These are phyloP conservation scores for Aepyceros melampus DNA, from an alignment of 2,113 vertebrate species.

Conservation along the genomic window DNA sequence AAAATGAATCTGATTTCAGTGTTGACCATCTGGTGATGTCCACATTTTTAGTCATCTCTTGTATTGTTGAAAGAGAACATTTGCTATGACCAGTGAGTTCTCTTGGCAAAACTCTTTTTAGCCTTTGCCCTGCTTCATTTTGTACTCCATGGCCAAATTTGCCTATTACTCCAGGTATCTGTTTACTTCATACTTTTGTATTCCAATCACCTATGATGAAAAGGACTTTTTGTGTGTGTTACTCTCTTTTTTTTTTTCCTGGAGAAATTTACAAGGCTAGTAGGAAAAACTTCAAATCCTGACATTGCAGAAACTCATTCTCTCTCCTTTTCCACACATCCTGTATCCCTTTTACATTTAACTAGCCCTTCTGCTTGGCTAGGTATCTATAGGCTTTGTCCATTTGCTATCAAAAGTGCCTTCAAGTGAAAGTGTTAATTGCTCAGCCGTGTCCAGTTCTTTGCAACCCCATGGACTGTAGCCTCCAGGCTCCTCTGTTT, in stretches of 20 bases:
- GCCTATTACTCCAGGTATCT: not conserved
- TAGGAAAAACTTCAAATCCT: not conserved
- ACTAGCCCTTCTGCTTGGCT: not conserved
- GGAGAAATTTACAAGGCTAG: not conserved
- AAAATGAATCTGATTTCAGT: not conserved
- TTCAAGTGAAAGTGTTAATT: not conserved
- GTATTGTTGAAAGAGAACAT: not conserved
- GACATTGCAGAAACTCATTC: not conserved
- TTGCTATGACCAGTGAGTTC: not conserved
- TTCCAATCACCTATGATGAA: not conserved
- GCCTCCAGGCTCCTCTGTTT: not conserved
- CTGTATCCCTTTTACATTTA: not conserved
- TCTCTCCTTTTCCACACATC: not conserved
- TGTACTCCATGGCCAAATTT: not conserved
- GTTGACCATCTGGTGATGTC: not conserved
- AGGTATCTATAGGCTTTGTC: not conserved
- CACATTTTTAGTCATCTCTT: not conserved
- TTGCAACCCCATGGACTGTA: not conserved
- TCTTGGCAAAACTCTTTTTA: not conserved
- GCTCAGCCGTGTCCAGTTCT: not conserved
- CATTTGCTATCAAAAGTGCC: not conserved
- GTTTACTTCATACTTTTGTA: not conserved
- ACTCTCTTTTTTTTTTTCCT: not conserved
- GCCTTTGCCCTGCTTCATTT: not conserved
- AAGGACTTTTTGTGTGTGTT: not conserved